Conservation (phyloP, 2,113 vertebrate genomes). For the Platichthys stellatus region DNA sequence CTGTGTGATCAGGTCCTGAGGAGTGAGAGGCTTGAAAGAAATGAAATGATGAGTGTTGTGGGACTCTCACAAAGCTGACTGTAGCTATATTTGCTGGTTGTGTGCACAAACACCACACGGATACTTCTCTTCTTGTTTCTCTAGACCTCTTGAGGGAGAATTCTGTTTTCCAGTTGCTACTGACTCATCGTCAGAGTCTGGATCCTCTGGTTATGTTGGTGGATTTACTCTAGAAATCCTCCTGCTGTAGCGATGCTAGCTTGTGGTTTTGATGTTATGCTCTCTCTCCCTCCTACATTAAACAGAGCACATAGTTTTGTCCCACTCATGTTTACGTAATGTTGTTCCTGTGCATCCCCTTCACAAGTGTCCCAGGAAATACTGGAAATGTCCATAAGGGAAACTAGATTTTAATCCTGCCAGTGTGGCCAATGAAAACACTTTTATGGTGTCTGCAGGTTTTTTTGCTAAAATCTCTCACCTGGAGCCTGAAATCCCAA, state of each 20-base stretch:
- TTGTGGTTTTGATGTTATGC: neutral
- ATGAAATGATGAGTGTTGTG: neutral
- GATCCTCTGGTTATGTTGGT: neutral
- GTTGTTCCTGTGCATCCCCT: neutral
- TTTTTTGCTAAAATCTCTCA: neutral
- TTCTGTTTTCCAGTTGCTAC: neutral
- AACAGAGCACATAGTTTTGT: neutral
- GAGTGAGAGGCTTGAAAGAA: constrained; percentile 5
- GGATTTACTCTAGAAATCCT: neutral
- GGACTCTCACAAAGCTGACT: too few relatives aligned
- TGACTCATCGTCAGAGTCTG: neutral
- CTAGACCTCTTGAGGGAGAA: neutral
- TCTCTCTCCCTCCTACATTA: neutral
- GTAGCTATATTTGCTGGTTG: too few relatives aligned
- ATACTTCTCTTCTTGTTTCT: too few relatives aligned
- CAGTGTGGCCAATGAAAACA: neutral
- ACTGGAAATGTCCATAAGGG: too few relatives aligned
- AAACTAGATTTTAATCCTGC: neutral
- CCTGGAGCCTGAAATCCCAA: neutral
- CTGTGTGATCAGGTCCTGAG: neutral
- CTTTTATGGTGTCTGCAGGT: neutral
- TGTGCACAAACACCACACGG: too few relatives aligned
- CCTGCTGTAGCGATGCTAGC: neutral
- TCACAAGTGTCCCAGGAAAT: neutral
- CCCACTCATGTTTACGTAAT: neutral